These are phyloP conservation scores for Drosophila paranaensis DNA, from an alignment of 2,888 invertebrate genomes.

Conservation along the genomic window DNA sequence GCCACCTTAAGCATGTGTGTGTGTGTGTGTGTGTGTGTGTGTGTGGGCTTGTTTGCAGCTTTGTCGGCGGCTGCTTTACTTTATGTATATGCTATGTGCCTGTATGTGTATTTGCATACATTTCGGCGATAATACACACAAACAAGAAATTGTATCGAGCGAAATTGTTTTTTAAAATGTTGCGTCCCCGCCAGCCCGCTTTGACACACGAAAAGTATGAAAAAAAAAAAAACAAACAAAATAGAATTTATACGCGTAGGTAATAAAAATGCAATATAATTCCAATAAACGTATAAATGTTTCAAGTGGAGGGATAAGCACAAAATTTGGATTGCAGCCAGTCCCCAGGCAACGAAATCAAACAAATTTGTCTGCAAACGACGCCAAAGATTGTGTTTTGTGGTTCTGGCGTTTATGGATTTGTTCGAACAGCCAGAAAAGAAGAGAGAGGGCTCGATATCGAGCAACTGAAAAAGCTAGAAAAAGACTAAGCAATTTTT, in stretches of 20 bases:
- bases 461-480: too few relatives aligned
- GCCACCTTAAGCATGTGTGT: slow-evolving; percentile 13
- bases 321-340: slow-evolving; percentile 56
- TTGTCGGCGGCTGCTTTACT: slow-evolving; percentile 29
- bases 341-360: slow-evolving; percentile 3
- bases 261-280: slow-evolving; percentile 80
- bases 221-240: not conserved
- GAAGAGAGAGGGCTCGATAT: not conserved
- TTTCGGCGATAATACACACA: slow-evolving; percentile 64
- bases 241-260: slow-evolving; percentile 50
- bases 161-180: slow-evolving; percentile 78
- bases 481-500: not conserved
- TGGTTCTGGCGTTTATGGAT: slow-evolving; percentile 16
- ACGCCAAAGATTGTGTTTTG: slow-evolving; percentile 3
- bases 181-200: slow-evolving; percentile 63
- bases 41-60: slow-evolving; percentile 7
- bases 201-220: slow-evolving; percentile 38
- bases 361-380: slow-evolving; percentile 20
- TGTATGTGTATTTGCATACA: slow-evolving; percentile 55
- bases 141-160: slow-evolving; percentile 62
- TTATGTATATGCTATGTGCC: not conserved
- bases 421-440: not conserved
- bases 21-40: too few relatives aligned
- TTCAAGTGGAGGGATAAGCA: slow-evolving; percentile 26
- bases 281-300: slow-evolving; percentile 56